These are phyloP conservation scores for Drosophila buzzatii DNA, from an alignment of 2,888 invertebrate genomes.

Conservation along the genomic window DNA sequence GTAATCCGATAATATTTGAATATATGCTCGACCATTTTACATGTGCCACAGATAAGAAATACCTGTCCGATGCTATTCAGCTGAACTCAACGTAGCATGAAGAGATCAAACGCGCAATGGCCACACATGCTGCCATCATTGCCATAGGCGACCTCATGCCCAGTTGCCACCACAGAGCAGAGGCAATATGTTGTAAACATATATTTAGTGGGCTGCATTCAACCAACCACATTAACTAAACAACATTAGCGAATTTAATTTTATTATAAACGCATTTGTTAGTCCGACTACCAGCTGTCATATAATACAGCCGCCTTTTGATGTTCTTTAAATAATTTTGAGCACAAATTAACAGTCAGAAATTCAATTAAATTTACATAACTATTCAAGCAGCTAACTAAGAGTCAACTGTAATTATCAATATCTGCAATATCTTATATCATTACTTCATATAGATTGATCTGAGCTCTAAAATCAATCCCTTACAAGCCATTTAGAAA, in stretches of 20 bases:
- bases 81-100: conserved; percentile 67
- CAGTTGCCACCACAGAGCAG: conserved; percentile 5
- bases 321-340: not conserved
- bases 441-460: not conserved
- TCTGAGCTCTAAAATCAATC: too few relatives aligned
- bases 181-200: conserved; percentile 2
- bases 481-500: not conserved
- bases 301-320: conserved; percentile 26
- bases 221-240: conserved; percentile 29
- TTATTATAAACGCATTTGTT: conserved; percentile 48
- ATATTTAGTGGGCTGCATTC: conserved; percentile 24
- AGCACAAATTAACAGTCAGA: too few relatives aligned
- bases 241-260: conserved; percentile 45
- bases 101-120: conserved; percentile 73
- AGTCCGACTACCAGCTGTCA: conserved; percentile 21
- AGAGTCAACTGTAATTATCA: not conserved
- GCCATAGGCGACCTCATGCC: not conserved
- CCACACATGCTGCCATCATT: conserved; percentile 28
- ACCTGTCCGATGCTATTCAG: conserved; percentile 29
- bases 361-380: too few relatives aligned
- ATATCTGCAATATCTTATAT: not conserved
- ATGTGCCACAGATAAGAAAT: conserved; percentile 60
- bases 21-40: conserved; percentile 58
- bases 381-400: not conserved
- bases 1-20: conserved; percentile 42